Conservation (phyloP, 2,113 vertebrate species). For the Herpetotheres cachinnans region DNA sequence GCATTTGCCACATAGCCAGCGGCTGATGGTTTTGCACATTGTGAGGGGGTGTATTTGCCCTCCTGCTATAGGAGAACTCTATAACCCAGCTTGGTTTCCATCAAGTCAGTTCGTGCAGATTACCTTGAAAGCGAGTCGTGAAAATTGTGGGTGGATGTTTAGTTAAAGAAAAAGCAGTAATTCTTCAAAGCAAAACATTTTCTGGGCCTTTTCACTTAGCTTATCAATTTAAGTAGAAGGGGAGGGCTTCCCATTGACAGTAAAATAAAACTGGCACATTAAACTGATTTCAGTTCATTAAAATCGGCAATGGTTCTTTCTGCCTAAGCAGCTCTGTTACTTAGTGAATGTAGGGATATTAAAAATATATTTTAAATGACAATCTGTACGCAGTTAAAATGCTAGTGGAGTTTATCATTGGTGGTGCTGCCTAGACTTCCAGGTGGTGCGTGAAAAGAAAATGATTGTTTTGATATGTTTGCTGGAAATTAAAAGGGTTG, state of each 20-base stretch:
- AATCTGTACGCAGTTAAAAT: not conserved
- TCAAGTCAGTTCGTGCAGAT: not conserved
- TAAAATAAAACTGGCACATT: constrained; percentile 15
- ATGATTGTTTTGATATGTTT: constrained; percentile 65
- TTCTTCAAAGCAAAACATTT: not conserved
- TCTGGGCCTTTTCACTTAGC: not conserved
- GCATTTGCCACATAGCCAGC: not conserved
- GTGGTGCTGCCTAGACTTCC: constrained; percentile 40
- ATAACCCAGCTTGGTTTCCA: not conserved
- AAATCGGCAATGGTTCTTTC: not conserved
- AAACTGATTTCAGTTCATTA: constrained; percentile 18
- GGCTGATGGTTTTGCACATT: not conserved
- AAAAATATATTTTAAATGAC: constrained; percentile 39
- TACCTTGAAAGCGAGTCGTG: not conserved
- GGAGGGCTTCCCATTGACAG: not conserved
- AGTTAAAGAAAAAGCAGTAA: constrained; percentile 6
- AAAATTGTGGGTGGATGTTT: not conserved
- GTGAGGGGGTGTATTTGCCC: not conserved
- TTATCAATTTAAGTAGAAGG: not conserved
- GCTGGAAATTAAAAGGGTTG: constrained; percentile 72
- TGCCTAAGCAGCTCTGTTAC: not conserved
- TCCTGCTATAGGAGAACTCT: not conserved
- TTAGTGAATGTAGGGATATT: not conserved
- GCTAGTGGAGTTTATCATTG: not conserved
- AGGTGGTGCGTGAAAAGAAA: constrained; percentile 63